Percentiles rank a stretch among this genome's conserved stretches.
These are phyloP conservation scores for Tortricodes alternella DNA, from an alignment of 2,888 invertebrate genomes.

Conservation along the genomic window DNA sequence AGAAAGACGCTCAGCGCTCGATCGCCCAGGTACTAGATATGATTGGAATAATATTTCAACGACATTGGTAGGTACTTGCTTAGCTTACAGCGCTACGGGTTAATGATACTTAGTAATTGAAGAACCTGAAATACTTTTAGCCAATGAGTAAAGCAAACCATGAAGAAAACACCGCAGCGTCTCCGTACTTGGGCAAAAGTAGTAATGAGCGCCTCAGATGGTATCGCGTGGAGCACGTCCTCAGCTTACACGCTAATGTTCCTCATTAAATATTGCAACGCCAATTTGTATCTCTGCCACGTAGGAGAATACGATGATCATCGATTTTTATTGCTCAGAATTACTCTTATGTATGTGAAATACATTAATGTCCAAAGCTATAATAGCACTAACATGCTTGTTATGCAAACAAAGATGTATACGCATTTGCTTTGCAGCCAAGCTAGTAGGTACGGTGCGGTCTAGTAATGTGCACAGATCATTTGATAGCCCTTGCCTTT, in stretches of 20 bases:
- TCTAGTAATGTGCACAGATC: not conserved
- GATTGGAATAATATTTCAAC: too few relatives aligned
- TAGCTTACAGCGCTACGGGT: too few relatives aligned
- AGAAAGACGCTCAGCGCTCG: too few relatives aligned
- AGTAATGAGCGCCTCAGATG: constrained; percentile 62
- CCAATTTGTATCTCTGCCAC: constrained; percentile 59
- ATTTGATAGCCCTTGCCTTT: too few relatives aligned
- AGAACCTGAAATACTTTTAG: constrained; percentile 40
- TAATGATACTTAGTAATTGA: not conserved
- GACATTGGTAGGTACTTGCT: too few relatives aligned
- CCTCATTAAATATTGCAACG: constrained; percentile 58
- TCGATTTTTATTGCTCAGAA: constrained; percentile 39
- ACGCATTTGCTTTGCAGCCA: not conserved
- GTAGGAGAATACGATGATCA: constrained; percentile 43
- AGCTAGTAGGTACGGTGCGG: not conserved
- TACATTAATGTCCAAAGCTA: not conserved
- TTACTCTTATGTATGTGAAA: constrained; percentile 23
- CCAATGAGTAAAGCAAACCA: constrained; percentile 53
- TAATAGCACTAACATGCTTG: not conserved
- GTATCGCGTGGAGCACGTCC: constrained; percentile 46
- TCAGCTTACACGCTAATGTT: constrained; percentile 57
- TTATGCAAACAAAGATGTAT: not conserved
- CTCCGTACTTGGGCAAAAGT: constrained; percentile 57
- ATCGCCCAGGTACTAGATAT: too few relatives aligned
- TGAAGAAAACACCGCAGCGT: constrained; percentile 50